Evolutionary conservation across 2,113 vertebrate genomes (phyloP).

Genomic region (Heterochromis multidens): DNA sequence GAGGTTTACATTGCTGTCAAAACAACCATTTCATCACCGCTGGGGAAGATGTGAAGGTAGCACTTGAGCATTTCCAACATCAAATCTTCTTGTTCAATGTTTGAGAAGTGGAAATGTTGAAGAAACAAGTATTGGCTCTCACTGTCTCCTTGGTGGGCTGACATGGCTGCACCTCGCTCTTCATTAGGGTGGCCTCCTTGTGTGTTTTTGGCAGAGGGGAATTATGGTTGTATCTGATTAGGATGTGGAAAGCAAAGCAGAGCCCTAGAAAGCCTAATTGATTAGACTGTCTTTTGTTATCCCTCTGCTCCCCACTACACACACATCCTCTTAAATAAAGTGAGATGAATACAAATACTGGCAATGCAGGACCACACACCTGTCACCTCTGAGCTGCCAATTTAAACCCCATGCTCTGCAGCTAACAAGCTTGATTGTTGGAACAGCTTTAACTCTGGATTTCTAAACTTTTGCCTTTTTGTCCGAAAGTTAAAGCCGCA

Average conservation of each 20-base stretch:
- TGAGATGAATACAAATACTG: slow-evolving; percentile 69
- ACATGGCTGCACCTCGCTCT: slow-evolving; percentile 13
- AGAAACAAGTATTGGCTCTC: background rate
- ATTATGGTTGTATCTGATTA: slow-evolving; percentile 63
- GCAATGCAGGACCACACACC: slow-evolving; percentile 60
- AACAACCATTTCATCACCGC: slow-evolving; percentile 40
- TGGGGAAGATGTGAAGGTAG: slow-evolving; percentile 18
- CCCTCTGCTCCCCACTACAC: slow-evolving; percentile 1
- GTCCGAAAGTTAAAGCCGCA: slow-evolving; percentile 5
- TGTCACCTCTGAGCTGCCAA: slow-evolving; percentile 66
- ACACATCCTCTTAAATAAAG: slow-evolving; percentile 55
- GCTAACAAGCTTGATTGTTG: slow-evolving; percentile 57
- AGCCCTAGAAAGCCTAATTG: slow-evolving; percentile 68
- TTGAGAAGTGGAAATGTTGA: slow-evolving; percentile 8
- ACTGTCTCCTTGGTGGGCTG: background rate
- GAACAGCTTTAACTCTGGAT: slow-evolving; percentile 26
- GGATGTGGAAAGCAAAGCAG: slow-evolving; percentile 35
- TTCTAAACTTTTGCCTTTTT: slow-evolving; percentile 44
- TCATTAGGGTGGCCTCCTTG: slow-evolving; percentile 38
- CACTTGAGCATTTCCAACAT: slow-evolving; percentile 1
- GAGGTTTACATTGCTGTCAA: slow-evolving; percentile 42
- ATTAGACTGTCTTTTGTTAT: slow-evolving; percentile 58
- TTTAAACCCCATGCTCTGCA: slow-evolving; percentile 39
- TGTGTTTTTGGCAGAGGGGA: slow-evolving; percentile 46
- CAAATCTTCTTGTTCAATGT: background rate